These are phyloP conservation scores for Parnassius mnemosyne DNA, from an alignment of 2,888 invertebrate genomes.

Conservation along the genomic window DNA sequence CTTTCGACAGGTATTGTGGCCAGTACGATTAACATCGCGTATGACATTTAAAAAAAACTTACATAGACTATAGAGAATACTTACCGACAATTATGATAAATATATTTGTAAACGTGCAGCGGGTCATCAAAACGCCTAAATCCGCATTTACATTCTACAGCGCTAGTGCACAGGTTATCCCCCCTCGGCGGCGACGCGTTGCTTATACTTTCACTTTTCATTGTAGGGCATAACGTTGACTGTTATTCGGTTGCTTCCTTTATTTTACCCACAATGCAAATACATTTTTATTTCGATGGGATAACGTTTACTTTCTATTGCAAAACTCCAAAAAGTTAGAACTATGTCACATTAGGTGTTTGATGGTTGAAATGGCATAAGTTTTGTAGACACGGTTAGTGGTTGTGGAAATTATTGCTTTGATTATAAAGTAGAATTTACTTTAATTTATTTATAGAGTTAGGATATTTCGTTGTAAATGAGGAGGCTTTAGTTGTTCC, in stretches of 20 bases:
- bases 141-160: slow-evolving; percentile 65
- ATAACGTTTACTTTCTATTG: slow-evolving; percentile 32
- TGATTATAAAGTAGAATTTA: slow-evolving; percentile 36
- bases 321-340: slow-evolving; percentile 28
- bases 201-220: slow-evolving; percentile 75
- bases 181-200: slow-evolving; percentile 44
- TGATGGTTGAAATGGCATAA: slow-evolving; percentile 54
- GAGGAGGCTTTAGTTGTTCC: slow-evolving; percentile 44
- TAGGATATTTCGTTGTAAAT: slow-evolving; percentile 38
- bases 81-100: slow-evolving; percentile 6
- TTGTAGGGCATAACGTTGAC: slow-evolving; percentile 66
- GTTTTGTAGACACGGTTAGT: slow-evolving; percentile 33
- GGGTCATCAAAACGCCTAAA: slow-evolving; percentile 70
- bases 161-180: slow-evolving; percentile 56
- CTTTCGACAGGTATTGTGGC: background rate
- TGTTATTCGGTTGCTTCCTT: slow-evolving; percentile 39
- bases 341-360: slow-evolving; percentile 45
- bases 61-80: background rate
- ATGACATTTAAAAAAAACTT: slow-evolving; percentile 1
- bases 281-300: background rate
- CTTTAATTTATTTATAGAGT: slow-evolving; percentile 24
- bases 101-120: slow-evolving; percentile 36
- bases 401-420: slow-evolving; percentile 29
- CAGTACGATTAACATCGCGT: background rate
- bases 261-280: slow-evolving; percentile 24